A percentile compares a stretch with the other conserved stretches of the same genome.
These are phyloP conservation scores for Odontocerum albicorne DNA, from an alignment of 2,888 invertebrate genomes.

Conservation along the genomic window DNA sequence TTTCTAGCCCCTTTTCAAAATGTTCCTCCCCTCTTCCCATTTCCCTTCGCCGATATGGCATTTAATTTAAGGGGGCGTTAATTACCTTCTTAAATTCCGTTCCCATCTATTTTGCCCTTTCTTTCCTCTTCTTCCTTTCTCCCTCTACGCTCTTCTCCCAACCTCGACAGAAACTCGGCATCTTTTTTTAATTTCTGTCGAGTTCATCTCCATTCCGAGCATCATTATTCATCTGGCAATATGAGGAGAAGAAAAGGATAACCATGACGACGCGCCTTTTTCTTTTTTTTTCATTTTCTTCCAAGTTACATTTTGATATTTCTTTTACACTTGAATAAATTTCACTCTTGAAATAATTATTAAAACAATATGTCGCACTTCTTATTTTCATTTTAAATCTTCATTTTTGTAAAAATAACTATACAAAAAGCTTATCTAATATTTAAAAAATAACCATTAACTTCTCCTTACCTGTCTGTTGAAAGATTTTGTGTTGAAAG, in stretches of 20 bases:
- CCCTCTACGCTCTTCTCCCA: too few relatives aligned
- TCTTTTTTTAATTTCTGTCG: slow-evolving; percentile 32
- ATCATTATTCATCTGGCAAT: slow-evolving; percentile 29
- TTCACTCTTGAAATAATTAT: too few relatives aligned
- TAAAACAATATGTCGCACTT: too few relatives aligned
- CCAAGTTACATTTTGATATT: too few relatives aligned
- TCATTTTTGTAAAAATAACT: too few relatives aligned
- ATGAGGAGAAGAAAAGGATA: background rate
- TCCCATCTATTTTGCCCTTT: background rate
- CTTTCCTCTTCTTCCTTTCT: background rate
- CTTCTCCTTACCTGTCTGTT: too few relatives aligned
- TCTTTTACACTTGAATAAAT: too few relatives aligned
- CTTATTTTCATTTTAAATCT: too few relatives aligned
- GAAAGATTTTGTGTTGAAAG: too few relatives aligned
- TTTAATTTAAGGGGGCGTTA: slow-evolving; percentile 24
- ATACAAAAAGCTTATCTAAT: too few relatives aligned
- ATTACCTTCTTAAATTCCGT: slow-evolving; percentile 23
- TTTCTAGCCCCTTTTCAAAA: background rate
- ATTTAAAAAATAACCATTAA: too few relatives aligned
- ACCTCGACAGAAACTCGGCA: slow-evolving; percentile 30
- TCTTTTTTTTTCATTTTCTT: background rate
- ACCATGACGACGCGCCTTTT: background rate
- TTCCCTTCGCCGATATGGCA: slow-evolving; percentile 15
- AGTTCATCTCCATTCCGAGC: slow-evolving; percentile 33
- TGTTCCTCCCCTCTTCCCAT: background rate